Conservation (phyloP, 2,888 invertebrate species). For the Drosophila nr. medialis region DNA sequence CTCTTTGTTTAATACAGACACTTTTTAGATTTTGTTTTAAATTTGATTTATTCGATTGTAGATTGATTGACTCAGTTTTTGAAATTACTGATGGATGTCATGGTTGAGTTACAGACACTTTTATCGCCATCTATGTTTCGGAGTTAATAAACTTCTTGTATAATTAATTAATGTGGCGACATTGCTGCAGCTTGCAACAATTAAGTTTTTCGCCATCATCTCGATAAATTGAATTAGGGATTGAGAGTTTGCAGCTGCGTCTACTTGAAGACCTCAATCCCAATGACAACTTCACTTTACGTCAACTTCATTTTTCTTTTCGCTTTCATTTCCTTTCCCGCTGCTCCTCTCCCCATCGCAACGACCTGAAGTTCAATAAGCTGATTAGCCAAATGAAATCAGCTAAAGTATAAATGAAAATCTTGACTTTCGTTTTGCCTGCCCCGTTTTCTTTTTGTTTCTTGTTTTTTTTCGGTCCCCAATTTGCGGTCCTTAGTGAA, state of each 20-base stretch:
- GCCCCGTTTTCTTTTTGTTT: background rate
- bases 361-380: conserved; percentile 73
- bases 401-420: conserved; percentile 47
- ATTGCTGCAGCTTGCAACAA: conserved; percentile 29
- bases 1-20: background rate
- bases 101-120: conserved; percentile 10
- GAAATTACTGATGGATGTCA: background rate
- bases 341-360: background rate
- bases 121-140: conserved; percentile 2
- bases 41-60: background rate
- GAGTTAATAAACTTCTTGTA: conserved; percentile 44
- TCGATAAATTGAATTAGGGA: conserved; percentile 64
- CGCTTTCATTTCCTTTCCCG: conserved; percentile 3
- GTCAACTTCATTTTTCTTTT: conserved; percentile 39
- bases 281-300: conserved; percentile 54
- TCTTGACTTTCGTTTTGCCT: conserved; percentile 16
- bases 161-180: conserved; percentile 58
- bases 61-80: background rate
- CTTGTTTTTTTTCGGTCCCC: conserved; percentile 2
- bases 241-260: conserved; percentile 57
- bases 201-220: background rate
- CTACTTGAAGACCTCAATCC: conserved; percentile 38
- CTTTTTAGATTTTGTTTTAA: no score
- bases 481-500: conserved; percentile 67
- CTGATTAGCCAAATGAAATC: conserved; percentile 75